These are phyloP conservation scores for Chloroceryle inda DNA, from an alignment of 2,797 vertebrate genomes.

Conservation along the genomic window DNA sequence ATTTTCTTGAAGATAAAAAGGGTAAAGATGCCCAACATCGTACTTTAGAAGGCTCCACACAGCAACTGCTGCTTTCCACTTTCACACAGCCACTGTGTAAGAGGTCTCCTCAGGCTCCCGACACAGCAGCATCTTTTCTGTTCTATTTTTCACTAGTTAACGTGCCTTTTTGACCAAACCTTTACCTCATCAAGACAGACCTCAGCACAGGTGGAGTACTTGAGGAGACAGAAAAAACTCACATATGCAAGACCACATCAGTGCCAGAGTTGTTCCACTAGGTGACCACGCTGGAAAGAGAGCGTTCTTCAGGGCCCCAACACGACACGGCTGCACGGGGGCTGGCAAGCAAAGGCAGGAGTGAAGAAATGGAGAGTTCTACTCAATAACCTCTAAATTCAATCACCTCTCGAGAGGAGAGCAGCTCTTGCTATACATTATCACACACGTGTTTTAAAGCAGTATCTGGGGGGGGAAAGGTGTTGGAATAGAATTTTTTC, in stretches of 20 bases:
- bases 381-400: neutral
- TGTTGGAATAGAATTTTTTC: neutral
- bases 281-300: rapidly evolving
- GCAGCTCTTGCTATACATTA: neutral
- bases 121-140: neutral
- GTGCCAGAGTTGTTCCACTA: neutral
- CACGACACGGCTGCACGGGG: neutral
- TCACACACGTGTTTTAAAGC: neutral
- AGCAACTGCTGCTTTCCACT: neutral
- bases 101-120: neutral
- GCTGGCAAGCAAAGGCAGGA: neutral
- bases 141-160: rapidly evolving
- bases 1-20: neutral
- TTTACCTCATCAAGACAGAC: neutral
- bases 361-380: neutral
- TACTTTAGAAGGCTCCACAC: neutral
- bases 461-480: neutral
- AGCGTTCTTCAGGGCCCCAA: neutral
- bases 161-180: rapidly evolving
- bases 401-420: neutral
- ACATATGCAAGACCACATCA: neutral
- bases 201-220: neutral
- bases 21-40: neutral
- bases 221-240: neutral
- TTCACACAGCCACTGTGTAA: rapidly evolving